A percentile compares a stretch with the other conserved stretches of the same genome.
These are phyloP conservation scores for Electrophaes corylata DNA, from an alignment of 2,888 invertebrate species.

Conservation along the genomic window DNA sequence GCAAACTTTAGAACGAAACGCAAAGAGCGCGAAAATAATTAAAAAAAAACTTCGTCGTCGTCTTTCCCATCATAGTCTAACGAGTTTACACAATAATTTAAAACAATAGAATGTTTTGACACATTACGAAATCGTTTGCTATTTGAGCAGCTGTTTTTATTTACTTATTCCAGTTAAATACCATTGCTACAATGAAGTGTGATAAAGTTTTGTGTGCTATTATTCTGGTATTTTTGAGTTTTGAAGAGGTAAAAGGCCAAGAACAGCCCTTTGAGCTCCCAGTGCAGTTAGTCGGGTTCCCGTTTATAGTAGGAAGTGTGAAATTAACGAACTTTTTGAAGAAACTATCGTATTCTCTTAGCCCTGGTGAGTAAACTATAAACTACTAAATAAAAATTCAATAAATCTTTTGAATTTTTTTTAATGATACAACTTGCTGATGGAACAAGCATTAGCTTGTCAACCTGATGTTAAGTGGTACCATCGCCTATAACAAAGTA, in stretches of 20 bases:
- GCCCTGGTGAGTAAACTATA: conserved; percentile 86
- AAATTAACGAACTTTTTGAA: conserved; percentile 92
- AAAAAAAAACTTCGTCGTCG: conserved; percentile 9
- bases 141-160: conserved; percentile 13
- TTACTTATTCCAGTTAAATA: conserved; percentile 10
- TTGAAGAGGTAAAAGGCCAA: conserved; percentile 42
- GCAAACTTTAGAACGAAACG: conserved; percentile 16
- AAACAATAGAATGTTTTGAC: conserved; percentile 25
- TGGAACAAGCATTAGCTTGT: too few species aligned
- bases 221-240: conserved; percentile 39
- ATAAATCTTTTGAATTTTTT: too few species aligned
- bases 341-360: conserved; percentile 91
- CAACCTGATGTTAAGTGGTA: too few species aligned
- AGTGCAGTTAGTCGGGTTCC: conserved; percentile 93
- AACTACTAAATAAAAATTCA: too few species aligned
- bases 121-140: conserved; percentile 19
- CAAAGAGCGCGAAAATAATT: conserved; percentile 16
- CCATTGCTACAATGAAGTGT: conserved; percentile 32
- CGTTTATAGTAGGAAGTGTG: conserved; percentile 91
- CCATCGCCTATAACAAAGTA: too few species aligned
- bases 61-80: conserved; percentile 11
- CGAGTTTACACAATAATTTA: conserved; percentile 20
- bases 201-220: conserved; percentile 18
- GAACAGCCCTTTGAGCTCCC: conserved; percentile 89
- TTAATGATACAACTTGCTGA: too few species aligned